These are phyloP conservation scores for Clarias batrachus DNA, from an alignment of 2,113 vertebrate species.

Conservation along the genomic window DNA sequence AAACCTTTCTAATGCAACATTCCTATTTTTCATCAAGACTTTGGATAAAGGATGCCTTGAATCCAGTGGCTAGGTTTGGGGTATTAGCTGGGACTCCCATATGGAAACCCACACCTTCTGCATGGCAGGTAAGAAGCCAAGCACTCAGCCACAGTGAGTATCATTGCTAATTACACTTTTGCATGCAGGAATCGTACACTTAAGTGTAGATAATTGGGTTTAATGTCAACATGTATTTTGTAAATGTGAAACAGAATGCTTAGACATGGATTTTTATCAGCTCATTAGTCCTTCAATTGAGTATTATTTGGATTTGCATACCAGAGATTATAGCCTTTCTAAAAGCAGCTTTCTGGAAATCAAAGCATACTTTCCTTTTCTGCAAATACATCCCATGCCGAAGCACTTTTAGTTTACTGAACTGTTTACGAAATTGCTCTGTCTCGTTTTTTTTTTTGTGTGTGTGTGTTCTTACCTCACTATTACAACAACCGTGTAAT, in stretches of 20 bases:
- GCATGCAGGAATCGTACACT: neutral
- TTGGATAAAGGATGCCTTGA: too few relatives aligned
- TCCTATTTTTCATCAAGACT: too few relatives aligned
- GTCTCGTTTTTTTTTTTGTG: too few relatives aligned
- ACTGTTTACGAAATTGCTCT: neutral
- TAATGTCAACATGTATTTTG: neutral
- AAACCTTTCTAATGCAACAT: too few relatives aligned
- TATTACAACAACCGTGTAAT: neutral
- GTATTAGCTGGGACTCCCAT: too few relatives aligned
- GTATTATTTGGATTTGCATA: neutral
- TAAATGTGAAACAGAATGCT: neutral
- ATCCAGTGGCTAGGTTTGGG: too few relatives aligned
- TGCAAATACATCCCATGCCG: neutral
- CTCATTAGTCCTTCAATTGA: slow-evolving; percentile 1
- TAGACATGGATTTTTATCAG: neutral
- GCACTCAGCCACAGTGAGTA: neutral
- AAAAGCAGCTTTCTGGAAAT: neutral
- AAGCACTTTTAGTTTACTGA: neutral
- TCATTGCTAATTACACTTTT: neutral
- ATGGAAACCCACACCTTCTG: too few relatives aligned
- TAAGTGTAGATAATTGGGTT: neutral
- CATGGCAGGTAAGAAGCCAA: too few relatives aligned
- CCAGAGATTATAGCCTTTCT: neutral
- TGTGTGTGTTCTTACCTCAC: neutral
- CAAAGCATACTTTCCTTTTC: neutral